Evolutionary conservation across 2,797 vertebrate species (phyloP).

Genomic region (Acrocephalus scirpaceus): DNA sequence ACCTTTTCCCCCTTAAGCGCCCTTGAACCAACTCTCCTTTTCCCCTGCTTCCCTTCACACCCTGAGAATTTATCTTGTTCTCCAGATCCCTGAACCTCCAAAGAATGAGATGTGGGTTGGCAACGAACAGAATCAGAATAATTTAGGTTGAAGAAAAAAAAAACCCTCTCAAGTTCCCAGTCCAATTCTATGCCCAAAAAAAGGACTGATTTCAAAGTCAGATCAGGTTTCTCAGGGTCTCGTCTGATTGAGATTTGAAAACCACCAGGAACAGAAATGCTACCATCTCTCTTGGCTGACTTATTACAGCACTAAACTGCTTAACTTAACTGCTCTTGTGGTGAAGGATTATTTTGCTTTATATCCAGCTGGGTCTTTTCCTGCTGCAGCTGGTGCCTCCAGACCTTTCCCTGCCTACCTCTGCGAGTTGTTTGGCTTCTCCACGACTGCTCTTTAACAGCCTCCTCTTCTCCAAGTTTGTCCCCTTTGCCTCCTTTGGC

Average conservation of each 20-base stretch:
- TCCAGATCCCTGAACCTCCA: background rate
- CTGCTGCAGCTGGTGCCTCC: constrained; percentile 20
- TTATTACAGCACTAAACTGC: background rate
- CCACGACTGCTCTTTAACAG: background rate
- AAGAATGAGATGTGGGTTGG: background rate
- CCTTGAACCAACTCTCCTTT: background rate
- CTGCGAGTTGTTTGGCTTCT: background rate
- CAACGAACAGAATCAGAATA: background rate
- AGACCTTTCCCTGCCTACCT: background rate
- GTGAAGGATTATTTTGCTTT: background rate
- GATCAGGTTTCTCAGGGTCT: background rate
- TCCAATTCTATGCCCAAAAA: background rate
- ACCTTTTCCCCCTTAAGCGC: background rate
- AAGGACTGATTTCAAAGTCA: background rate
- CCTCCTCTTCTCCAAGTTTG: background rate
- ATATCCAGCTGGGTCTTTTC: background rate
- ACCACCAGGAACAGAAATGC: background rate
- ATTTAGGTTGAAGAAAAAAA: background rate
- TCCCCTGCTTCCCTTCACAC: background rate
- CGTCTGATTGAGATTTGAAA: background rate
- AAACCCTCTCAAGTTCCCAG: background rate
- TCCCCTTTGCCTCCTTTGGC: background rate
- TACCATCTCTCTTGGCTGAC: background rate
- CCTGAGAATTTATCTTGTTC: background rate
- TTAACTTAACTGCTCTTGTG: background rate